These are phyloP conservation scores for Nasonia oneida DNA, from an alignment of 2,888 invertebrate genomes.

Conservation along the genomic window DNA sequence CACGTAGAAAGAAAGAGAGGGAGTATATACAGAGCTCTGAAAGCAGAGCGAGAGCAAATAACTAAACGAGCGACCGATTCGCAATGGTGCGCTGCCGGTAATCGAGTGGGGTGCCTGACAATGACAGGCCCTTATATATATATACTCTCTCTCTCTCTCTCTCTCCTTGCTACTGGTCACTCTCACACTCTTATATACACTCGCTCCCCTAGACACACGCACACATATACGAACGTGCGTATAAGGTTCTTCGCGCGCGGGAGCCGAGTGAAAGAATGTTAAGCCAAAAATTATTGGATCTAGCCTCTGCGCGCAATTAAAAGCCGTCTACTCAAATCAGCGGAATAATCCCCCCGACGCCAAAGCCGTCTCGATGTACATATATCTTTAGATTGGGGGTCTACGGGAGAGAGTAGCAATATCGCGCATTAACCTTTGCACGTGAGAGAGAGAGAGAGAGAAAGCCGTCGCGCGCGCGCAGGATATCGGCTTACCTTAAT, in stretches of 20 bases:
- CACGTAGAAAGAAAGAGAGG: no score
- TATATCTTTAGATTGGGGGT: conserved; percentile 35
- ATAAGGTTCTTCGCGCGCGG: not conserved
- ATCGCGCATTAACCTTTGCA: conserved; percentile 69
- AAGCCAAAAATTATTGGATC: conserved; percentile 37
- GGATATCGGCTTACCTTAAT: conserved; percentile 78
- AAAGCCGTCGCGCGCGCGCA: conserved; percentile 52
- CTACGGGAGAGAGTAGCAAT: conserved; percentile 50
- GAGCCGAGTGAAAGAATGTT: not conserved
- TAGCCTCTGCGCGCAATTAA: conserved; percentile 43
- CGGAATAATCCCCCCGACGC: conserved; percentile 55
- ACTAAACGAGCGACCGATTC: conserved; percentile 22
- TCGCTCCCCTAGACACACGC: not conserved
- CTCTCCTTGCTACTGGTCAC: conserved; percentile 73
- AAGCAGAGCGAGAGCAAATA: conserved; percentile 23
- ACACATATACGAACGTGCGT: not conserved
- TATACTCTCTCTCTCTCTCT: not conserved
- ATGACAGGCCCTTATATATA: conserved; percentile 73
- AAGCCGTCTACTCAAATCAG: conserved; percentile 38
- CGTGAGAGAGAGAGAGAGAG: conserved; percentile 13
- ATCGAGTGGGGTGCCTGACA: conserved; percentile 73
- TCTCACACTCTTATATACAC: conserved; percentile 64
- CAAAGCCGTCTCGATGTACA: not conserved
- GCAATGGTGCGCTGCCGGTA: conserved; percentile 28
- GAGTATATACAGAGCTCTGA: not conserved